These are phyloP conservation scores for Callipepla squamata DNA, from an alignment of 2,113 vertebrate species.

Conservation along the genomic window DNA sequence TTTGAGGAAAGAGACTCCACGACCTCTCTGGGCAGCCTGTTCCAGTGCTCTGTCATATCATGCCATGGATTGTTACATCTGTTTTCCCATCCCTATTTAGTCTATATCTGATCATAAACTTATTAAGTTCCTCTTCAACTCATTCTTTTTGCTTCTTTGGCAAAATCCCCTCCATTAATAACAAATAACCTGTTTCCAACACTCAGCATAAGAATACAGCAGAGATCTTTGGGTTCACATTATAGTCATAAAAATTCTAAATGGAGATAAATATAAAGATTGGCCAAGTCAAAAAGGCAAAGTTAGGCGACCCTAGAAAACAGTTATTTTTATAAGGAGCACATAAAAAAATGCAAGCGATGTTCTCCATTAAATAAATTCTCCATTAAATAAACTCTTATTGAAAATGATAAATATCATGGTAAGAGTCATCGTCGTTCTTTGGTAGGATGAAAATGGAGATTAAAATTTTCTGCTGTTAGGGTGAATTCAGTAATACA, in stretches of 20 bases:
- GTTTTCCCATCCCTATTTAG: not conserved
- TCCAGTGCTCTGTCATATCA: no score
- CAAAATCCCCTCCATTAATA: not conserved
- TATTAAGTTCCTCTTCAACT: not conserved
- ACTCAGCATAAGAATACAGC: rapidly evolving
- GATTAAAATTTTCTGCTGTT: not conserved
- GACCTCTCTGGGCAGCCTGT: no score
- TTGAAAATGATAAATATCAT: not conserved
- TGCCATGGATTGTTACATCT: not conserved
- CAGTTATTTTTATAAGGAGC: not conserved
- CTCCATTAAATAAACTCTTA: not conserved
- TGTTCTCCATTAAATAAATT: not conserved
- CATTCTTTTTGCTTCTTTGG: not conserved
- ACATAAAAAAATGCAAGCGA: not conserved
- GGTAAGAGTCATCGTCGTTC: not conserved
- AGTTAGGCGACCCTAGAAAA: not conserved
- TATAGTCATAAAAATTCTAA: not conserved
- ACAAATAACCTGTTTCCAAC: not conserved
- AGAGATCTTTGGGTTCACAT: not conserved
- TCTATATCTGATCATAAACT: not conserved
- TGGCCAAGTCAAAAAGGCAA: not conserved
- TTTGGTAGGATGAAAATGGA: not conserved
- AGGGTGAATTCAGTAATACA: not conserved
- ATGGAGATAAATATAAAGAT: not conserved
- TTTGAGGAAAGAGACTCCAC: no score